Base-by-base conservation (phyloP, 92 coral and sea anemone species). In the Desmophyllum pertusum region DNA sequence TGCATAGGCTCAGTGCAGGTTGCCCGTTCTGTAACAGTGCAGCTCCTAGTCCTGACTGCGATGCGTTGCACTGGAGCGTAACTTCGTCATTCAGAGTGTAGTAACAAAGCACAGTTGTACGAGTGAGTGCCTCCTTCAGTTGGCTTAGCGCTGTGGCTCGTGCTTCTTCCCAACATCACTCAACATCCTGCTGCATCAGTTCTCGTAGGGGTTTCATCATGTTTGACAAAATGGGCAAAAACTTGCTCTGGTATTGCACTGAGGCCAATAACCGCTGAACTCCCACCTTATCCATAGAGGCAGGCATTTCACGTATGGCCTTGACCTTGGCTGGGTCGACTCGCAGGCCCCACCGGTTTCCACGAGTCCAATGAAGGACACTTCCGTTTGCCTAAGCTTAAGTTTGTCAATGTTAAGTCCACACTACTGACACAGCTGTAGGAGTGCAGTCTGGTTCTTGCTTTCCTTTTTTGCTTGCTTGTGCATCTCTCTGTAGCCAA, bases 281-380 rank as follows among this genome's bases (percentile, higher is more conserved):
- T 18, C 92, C 89, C 11, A 51, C 52, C 42, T 89, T 88, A 70
- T 88, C 88, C 39, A 85, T 77, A 1, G 91, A 88, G 1, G 84
- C 63, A 14, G 91, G 91, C 91, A 88, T 88, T 53, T 88, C n/a
- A n/a, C n/a, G n/a, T n/a, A n/a, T n/a, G n/a, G 87, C 91, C 25
- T 78, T 70, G 18, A 87, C 91, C 73, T 84, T 86, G 39, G 75
- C 80, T n/a, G 89, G 89, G 80, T 86, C 85, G 0, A 86, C 89
- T 41, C 30, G 63, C 4, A 79, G 77, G 21, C 85, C 89, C 79
- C n/a, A n/a, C n/a, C n/a, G n/a, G n/a, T n/a, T n/a, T n/a, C n/a
- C n/a, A n/a, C n/a, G n/a, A n/a, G n/a, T 86, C 85, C 10, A 35
- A 86, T 86, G n/a, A 86, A 79, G 19, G 64, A 80, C 50, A 86